Base-by-base conservation (phyloP, 2,797 vertebrate genomes). In the Amblyopsis hoosieri region DNA sequence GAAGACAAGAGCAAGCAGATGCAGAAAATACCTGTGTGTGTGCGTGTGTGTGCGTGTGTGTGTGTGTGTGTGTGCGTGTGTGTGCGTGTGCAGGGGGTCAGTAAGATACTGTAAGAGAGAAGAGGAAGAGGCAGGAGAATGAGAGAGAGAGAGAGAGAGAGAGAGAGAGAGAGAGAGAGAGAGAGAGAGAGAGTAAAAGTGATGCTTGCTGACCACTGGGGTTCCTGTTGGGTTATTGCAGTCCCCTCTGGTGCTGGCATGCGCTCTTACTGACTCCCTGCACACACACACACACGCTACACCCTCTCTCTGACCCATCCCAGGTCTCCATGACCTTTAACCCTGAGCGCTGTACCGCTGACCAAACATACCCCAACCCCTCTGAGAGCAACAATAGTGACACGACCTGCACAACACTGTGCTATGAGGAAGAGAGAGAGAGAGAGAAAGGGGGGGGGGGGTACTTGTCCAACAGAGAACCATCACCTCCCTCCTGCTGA, bases 151-250 rank as follows among this genome's bases (percentile, higher is more conserved):
- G 53, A 54, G 23, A 54, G 12, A 54, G 29, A 33, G 6, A 8
- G 54, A 55, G 51, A 62, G 4, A 29, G 49, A 54, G 49, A 12
- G 10, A 29, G 37, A 56, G 23, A 51, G n/a, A 65, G 29, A 47
- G 33, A 45, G 59, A 33, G 71, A 71, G 68, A 69, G 54, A 53
- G 48, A 80, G 76, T 71, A 68, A 85, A 66, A 83, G 74, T 69
- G 59, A 72, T 76, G 58, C 11, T 61, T 75, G 69, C 58, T 72
- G 86, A 82, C 78, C 67, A 55, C 82, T 85, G 87, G 90, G 83
- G 79, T 46, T 80, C 76, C 89, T 90, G 84, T 77, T 80, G 88
- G 91, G 90, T 93, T 92, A 81, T 93, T 93, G 83, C 72, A 91
- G 89, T 82, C n/a, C 71, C 80, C 85, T 90, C 86, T 64, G 65